phyloP scores from a whole-genome alignment of 2,113 vertebrate species.

The Mystacornis crossleyi region DNA sequence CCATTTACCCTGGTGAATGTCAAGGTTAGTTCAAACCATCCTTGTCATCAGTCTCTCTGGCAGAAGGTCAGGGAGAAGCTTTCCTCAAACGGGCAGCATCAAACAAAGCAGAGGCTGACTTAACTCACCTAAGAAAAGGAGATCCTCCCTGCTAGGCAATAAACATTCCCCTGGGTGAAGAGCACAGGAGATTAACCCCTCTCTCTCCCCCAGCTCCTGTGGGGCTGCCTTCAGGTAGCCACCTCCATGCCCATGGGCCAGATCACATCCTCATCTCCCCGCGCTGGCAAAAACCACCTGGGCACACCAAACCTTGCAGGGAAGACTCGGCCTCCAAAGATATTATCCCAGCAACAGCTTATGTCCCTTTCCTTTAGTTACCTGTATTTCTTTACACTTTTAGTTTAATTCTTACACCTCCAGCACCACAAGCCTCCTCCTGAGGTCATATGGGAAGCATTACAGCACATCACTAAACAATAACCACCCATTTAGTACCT shows the following conservation, averaged over 20 bases:
- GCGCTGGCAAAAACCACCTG: not conserved
- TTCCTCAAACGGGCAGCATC: conserved; percentile 86
- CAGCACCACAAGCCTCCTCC: not conserved
- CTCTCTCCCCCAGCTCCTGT: not conserved
- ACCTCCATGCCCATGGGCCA: not conserved
- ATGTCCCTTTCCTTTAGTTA: not conserved
- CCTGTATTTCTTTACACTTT: not conserved
- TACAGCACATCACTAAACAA: not conserved
- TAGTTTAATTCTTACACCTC: not conserved
- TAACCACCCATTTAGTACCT: not conserved
- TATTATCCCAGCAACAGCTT: not conserved
- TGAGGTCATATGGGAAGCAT: not conserved
- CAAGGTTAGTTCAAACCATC: conserved; percentile 90
- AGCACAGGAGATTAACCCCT: conserved; percentile 74
- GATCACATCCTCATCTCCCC: not conserved
- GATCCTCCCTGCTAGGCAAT: conserved; percentile 73
- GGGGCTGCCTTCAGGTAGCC: not conserved
- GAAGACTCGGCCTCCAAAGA: not conserved
- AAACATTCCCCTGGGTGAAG: conserved; percentile 77
- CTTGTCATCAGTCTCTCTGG: conserved; percentile 91
- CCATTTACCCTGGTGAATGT: conserved; percentile 96
- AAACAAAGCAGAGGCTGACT: conserved; percentile 84
- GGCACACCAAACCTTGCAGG: not conserved
- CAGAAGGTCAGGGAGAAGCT: conserved; percentile 93
- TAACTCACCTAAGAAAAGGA: conserved; percentile 80